phyloP scores from a whole-genome alignment of 2,888 invertebrate genomes.

The Oxytorus armatus region DNA sequence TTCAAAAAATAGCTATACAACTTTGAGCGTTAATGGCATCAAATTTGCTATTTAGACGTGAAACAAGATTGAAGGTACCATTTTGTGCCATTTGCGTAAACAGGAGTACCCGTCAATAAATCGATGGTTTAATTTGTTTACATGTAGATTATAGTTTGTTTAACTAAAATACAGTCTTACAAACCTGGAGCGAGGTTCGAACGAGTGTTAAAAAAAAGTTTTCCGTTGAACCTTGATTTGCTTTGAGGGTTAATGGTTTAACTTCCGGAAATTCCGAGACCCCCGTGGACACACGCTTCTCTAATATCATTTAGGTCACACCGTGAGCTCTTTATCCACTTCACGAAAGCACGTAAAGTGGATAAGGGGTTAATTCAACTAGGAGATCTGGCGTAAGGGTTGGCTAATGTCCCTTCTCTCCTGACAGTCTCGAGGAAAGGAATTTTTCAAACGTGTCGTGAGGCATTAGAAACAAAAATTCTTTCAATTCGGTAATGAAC shows the following conservation, averaged over 20 bases:
- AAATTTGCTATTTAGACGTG: not conserved
- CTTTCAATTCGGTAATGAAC: not conserved
- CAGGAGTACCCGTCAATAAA: not conserved
- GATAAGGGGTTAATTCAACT: conserved; percentile 19
- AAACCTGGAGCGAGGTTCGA: not conserved
- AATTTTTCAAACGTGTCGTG: not conserved
- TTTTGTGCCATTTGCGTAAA: not conserved
- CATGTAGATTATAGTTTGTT: not conserved
- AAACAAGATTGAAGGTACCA: not conserved
- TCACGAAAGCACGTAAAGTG: not conserved
- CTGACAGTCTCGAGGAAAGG: not conserved
- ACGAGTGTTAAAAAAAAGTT: not conserved
- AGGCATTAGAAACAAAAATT: not conserved
- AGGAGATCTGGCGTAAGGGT: not conserved
- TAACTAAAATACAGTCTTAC: not conserved
- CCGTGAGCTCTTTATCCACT: not conserved
- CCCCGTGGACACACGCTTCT: not conserved
- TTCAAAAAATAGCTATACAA: too few relatives aligned
- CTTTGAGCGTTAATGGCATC: too few relatives aligned
- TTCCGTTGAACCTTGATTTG: not conserved
- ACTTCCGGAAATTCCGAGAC: not conserved
- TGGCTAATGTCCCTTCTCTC: not conserved
- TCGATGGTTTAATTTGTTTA: not conserved
- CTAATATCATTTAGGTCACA: conserved; percentile 20
- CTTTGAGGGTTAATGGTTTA: not conserved